phyloP scores from a whole-genome alignment of 2,797 vertebrate species.

The Chromis chromis region DNA sequence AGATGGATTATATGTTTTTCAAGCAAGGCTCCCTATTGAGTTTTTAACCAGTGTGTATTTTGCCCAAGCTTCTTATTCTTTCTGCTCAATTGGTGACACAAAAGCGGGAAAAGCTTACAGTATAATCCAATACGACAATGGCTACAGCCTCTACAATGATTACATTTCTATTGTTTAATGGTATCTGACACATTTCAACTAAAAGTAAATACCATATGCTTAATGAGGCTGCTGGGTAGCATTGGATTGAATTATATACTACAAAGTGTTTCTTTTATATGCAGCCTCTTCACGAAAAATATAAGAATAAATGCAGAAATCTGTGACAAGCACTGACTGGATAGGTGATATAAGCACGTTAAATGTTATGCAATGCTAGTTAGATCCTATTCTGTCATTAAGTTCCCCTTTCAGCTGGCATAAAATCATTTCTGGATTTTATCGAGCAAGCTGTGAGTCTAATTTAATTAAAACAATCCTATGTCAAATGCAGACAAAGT shows the following conservation, averaged over 20 bases:
- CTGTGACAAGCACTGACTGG: no score
- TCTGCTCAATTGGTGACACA: not conserved
- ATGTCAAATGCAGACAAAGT: constrained; percentile 4
- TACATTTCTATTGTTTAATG: not conserved
- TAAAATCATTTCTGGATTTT: constrained; percentile 1
- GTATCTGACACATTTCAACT: not conserved
- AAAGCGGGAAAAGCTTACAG: not conserved
- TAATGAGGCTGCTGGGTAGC: not conserved
- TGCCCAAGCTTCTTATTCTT: not conserved
- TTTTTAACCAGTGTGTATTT: not conserved
- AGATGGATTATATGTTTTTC: not conserved
- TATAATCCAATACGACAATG: not conserved
- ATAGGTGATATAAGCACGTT: no score
- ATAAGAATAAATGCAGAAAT: no score
- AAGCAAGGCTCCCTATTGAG: not conserved
- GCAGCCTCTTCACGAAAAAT: no score
- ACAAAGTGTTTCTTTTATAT: no score
- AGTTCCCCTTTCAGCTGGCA: not conserved
- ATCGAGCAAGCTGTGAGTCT: not conserved
- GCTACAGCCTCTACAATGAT: not conserved
- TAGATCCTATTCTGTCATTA: not conserved
- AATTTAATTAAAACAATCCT: not conserved
- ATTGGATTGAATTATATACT: no score
- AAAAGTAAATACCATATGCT: not conserved
- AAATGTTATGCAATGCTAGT: not conserved